phyloP scores from a whole-genome alignment of 1,140 invertebrate genomes.

The Cyclina sinensis region DNA sequence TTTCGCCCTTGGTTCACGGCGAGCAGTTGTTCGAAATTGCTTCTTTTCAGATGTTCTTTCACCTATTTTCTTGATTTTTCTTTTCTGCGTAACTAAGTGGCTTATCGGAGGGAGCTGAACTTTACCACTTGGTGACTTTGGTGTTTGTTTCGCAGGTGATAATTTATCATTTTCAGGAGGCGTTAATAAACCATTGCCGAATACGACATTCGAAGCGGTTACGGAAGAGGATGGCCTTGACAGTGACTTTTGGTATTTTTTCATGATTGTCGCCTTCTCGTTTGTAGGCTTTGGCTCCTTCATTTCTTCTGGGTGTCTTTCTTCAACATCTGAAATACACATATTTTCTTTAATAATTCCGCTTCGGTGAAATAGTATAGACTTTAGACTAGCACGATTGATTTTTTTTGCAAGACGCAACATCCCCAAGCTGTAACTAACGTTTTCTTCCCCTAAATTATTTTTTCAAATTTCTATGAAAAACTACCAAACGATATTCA shows the following conservation, averaged over 20 bases:
- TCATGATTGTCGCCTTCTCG: neutral
- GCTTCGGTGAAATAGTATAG: too few species aligned
- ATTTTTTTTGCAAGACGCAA: too few species aligned
- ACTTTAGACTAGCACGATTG: too few species aligned
- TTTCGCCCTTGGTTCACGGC: constrained; percentile 14
- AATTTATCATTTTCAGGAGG: neutral
- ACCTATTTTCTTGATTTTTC: neutral
- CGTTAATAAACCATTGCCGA: neutral
- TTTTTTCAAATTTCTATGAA: too few species aligned
- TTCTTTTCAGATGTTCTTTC: neutral
- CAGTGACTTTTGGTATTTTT: neutral
- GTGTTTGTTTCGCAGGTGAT: neutral
- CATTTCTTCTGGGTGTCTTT: neutral
- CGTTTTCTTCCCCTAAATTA: too few species aligned
- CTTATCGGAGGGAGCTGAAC: constrained; percentile 9
- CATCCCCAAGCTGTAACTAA: too few species aligned
- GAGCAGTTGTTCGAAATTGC: neutral
- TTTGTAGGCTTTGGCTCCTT: neutral
- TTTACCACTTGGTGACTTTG: neutral
- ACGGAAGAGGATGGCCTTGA: neutral
- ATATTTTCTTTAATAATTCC: too few species aligned
- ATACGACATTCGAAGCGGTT: neutral
- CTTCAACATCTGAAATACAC: constrained; percentile 32
- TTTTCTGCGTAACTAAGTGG: neutral
- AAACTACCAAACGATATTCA: too few species aligned